Evolutionary conservation across 1,140 invertebrate genomes (phyloP), one percentile per base, ranked within the genome.

Genomic region (Eupristina koningsbergeri): DNA sequence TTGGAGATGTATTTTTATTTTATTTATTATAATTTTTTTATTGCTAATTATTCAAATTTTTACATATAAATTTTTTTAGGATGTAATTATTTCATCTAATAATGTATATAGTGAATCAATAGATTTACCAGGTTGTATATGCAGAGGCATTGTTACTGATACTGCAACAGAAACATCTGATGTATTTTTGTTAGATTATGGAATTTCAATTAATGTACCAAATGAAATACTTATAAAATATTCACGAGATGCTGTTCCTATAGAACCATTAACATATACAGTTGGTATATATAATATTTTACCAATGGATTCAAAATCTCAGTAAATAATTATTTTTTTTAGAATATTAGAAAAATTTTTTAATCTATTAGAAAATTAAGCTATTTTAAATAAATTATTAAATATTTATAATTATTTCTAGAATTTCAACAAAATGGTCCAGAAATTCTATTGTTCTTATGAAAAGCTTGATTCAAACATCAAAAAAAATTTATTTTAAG

Each of bases 141-240:
- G 64, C 58, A 86, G 73, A 80, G 79, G 73, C 47, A 45, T 76
- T n/a, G 61, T 84, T 73, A 78, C 31, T 53, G 67, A 87, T 67
- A 77, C 45, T 31, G 6, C 15, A 36, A n/a, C 0, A 45, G 6
- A 39, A 22, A 64, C 45, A 58, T 3, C 63, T 9, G 22, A 81
- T 69, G 81, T 90, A 47, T 89, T 91, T 81, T 81, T 92, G 22
- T 64, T 87, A 0, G 91, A 92, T 85, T 88, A 89, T 87, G 91
- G 91, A 0, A 84, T 84, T 61, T 67, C 79, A 0, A 34, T 90
- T 31, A 41, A 86, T 80, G 69, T 89, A 1, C 26, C 77, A 29
- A 85, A 73, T 81, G 45, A 87, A 15, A 85, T 89, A 41, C 88
- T 91, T 50, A 80, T 87, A 0, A 64, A 77, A 11, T 53, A 88